Evolutionary conservation across 2,113 vertebrate species (phyloP), one percentile per base, ranked within the genome.

Genomic region (Dasypus novemcinctus): DNA sequence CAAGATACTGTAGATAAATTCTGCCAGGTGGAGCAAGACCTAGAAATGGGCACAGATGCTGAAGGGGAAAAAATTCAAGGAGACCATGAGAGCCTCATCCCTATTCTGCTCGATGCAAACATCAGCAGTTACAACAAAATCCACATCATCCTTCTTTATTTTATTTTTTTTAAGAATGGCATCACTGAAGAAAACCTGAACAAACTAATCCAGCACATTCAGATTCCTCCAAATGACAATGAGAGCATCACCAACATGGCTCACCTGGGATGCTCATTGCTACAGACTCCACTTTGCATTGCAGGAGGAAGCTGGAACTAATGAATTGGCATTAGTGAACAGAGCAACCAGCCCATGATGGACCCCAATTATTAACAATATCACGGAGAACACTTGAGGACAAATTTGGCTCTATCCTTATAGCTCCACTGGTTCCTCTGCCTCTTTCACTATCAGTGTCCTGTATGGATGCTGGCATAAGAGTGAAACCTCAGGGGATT

Each of bases 191-290:
- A 99, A 95, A 99, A 99, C 97, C 98, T 99, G 97, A 99, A 99
- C 98, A 99, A 99, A 87, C 98, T 99, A 97, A 99, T 99, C 71
- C 99, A 99, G 97, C 99, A 99, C 0, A 99, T 99, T 18, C 99
- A 98, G 98, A 99, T 99, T 94, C 99, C 99, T 0, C 99, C 99
- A 0, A 99, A 99, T 97, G 99, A 99, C 98, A 99, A 99, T 4
- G 99, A 99, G 98, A 99, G 99, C 97, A 99, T 99, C 98, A 99
- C 99, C 98, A 99, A 99, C 98, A 99, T 99, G 99, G 99, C 99
- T 15, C 99, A 99, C 97, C 98, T 99, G 99, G 99, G 0, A 89
- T 99, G 93, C 99, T 99, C 97, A 99, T 99, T 87, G 98, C 99
- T 97, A 99, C 99, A 2, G 99, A 99, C 1, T 98, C 98, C 80